A percentile compares a stretch with the other conserved stretches of the same genome.
phyloP scores from a whole-genome alignment of 2,113 vertebrate genomes.

The Argyrosomus japonicus region DNA sequence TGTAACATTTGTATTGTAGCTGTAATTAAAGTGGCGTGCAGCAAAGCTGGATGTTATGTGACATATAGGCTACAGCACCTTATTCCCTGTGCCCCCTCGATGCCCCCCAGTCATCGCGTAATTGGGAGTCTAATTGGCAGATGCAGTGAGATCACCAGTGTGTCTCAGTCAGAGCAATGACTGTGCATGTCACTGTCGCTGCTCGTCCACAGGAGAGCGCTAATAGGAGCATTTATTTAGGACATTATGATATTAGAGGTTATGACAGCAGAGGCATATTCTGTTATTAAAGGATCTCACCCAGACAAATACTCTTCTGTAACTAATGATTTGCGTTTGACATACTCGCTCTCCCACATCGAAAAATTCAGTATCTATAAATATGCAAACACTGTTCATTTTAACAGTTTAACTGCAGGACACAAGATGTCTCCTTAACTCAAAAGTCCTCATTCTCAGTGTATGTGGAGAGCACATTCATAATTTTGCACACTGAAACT shows the following conservation, averaged over 20 bases:
- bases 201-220: constrained; percentile 51
- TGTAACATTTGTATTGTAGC: neutral
- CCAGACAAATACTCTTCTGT: neutral
- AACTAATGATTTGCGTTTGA: neutral
- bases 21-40: neutral
- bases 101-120: neutral
- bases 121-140: neutral
- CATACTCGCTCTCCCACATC: neutral
- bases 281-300: neutral
- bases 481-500: no score
- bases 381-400: neutral
- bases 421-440: neutral
- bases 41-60: neutral
- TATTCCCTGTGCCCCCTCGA: neutral
- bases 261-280: neutral
- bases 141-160: neutral
- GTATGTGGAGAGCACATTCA: neutral
- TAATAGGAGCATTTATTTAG: neutral
- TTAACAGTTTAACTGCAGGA: neutral
- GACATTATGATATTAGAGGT: neutral
- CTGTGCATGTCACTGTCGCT: neutral
- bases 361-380: neutral
- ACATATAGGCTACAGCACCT: neutral
- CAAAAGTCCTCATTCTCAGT: no score
- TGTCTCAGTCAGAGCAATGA: neutral